phyloP scores from a whole-genome alignment of 2,888 invertebrate genomes.

The Caenorhabditis sulstoni region DNA sequence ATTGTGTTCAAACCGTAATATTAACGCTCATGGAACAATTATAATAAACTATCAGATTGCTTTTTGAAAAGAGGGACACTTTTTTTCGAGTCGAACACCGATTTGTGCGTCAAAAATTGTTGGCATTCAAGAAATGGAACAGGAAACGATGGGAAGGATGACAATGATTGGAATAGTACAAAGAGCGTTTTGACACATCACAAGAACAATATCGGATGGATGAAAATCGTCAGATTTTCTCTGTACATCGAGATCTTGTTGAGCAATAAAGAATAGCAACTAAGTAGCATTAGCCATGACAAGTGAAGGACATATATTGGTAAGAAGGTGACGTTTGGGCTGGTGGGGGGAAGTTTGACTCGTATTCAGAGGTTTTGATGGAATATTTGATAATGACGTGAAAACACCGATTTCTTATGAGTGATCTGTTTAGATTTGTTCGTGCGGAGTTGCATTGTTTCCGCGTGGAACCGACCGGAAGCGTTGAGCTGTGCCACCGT shows the following conservation, averaged over 20 bases:
- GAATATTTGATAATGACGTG: constrained; percentile 46
- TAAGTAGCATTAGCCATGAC: constrained; percentile 46
- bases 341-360: constrained; percentile 27
- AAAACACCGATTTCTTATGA: constrained; percentile 48
- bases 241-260: constrained; percentile 55
- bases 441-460: constrained; percentile 47
- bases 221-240: constrained; percentile 1
- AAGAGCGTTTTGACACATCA: constrained; percentile 41
- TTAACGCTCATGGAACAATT: constrained; percentile 28
- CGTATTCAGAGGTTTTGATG: constrained; percentile 50
- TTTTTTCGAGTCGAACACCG: constrained; percentile 38
- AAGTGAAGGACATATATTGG: constrained; percentile 54
- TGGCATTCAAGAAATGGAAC: constrained; percentile 13
- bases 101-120: constrained; percentile 46
- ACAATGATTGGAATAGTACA: constrained; percentile 19
- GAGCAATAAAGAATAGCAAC: constrained; percentile 26
- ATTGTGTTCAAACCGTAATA: constrained; percentile 25
- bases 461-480: constrained; percentile 59
- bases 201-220: constrained; percentile 10
- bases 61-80: background rate
- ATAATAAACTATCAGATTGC: background rate
- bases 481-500: constrained; percentile 40
- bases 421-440: constrained; percentile 34
- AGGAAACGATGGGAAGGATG: constrained; percentile 1
- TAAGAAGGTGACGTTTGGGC: background rate